Conservation (phyloP, 1,140 invertebrate species). For the Tetragonula clypearis region DNA sequence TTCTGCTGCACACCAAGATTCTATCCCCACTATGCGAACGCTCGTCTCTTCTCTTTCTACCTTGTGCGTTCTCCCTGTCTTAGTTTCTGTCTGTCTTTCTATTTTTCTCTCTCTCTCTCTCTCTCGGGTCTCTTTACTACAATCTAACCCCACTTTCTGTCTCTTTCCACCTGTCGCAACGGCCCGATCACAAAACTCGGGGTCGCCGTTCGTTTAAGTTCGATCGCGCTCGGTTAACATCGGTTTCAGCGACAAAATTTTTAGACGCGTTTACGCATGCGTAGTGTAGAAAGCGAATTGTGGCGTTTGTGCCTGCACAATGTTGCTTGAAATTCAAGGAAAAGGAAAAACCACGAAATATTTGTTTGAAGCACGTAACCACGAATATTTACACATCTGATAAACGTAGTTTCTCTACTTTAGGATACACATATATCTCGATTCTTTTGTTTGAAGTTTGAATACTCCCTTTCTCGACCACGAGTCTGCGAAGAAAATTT, state of each 20-base stretch:
- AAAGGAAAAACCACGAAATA: not conserved
- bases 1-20: constrained; percentile 63
- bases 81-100: not conserved
- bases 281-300: not conserved
- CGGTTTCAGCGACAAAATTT: constrained; percentile 26
- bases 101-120: not conserved
- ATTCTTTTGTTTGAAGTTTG: not conserved
- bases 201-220: constrained; percentile 19
- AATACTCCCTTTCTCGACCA: not conserved
- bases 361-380: not conserved
- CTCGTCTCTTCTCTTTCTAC: constrained; percentile 44
- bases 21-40: constrained; percentile 50
- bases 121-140: constrained; percentile 45
- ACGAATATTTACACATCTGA: not conserved
- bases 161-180: constrained; percentile 30
- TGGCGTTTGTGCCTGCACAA: not conserved
- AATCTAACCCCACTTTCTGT: constrained; percentile 49
- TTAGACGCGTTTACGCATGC: constrained; percentile 26
- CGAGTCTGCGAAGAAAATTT: not conserved
- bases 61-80: too few species aligned
- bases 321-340: constrained; percentile 3
- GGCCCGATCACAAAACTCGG: constrained; percentile 17
- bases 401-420: not conserved
- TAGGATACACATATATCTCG: not conserved
- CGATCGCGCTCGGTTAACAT: constrained; percentile 39